Conservation (phyloP, 2,797 vertebrate genomes). For the Galagoides demidoff region DNA sequence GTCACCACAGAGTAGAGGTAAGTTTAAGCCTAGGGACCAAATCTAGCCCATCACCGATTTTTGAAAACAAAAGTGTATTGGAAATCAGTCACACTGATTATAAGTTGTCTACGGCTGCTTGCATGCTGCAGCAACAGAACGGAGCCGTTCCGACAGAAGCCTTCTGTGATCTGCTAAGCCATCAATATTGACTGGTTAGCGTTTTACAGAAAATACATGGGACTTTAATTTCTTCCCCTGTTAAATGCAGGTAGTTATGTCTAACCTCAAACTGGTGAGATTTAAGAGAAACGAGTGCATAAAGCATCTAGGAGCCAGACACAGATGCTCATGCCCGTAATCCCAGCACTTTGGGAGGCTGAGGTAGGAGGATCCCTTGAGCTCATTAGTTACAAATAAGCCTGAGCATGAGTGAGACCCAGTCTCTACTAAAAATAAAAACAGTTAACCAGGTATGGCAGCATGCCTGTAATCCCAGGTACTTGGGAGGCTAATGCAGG, state of each 20-base stretch:
- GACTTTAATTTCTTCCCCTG: neutral
- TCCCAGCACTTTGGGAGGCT: too few species aligned
- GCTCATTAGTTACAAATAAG: too few species aligned
- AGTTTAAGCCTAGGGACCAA: neutral
- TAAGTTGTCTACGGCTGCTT: fast-evolving
- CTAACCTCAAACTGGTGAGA: neutral
- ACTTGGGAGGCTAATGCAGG: too few species aligned
- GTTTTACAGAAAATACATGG: neutral
- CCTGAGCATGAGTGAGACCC: too few species aligned
- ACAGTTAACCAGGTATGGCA: too few species aligned
- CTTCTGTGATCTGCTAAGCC: neutral
- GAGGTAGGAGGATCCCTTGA: too few species aligned
- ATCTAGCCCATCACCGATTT: neutral
- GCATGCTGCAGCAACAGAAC: fast-evolving
- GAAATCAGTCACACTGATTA: neutral
- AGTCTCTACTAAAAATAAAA: too few species aligned
- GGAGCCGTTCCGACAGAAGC: neutral
- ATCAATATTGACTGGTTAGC: neutral
- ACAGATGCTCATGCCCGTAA: too few species aligned
- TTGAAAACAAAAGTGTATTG: constrained; percentile 15
- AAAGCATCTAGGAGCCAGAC: too few species aligned
- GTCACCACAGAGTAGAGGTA: neutral
- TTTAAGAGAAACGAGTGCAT: neutral
- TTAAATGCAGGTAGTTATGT: neutral
- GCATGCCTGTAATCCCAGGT: too few species aligned